A percentile compares a stretch with the other conserved stretches of the same genome.
phyloP scores from a whole-genome alignment of 2,797 vertebrate species.

The Pangasius krempfi region DNA sequence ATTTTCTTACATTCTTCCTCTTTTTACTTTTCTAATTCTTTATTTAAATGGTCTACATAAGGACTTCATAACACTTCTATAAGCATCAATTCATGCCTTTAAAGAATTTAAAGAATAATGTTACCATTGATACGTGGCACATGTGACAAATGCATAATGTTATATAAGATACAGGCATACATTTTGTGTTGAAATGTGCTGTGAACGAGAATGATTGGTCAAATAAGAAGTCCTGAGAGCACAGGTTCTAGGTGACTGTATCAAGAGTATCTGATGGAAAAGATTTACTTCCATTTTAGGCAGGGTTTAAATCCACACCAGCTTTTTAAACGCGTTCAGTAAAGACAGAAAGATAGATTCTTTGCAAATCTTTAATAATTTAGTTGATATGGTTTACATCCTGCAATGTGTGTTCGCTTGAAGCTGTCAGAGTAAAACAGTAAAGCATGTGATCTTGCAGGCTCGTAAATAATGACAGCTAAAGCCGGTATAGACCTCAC shows the following conservation, averaged over 20 bases:
- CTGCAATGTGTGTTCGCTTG: background rate
- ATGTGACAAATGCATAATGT: background rate
- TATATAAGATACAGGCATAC: background rate
- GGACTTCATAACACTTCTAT: conserved; percentile 9
- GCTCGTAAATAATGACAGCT: background rate
- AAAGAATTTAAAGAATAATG: background rate
- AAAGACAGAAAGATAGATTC: background rate
- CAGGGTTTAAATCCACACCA: background rate
- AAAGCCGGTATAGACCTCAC: background rate
- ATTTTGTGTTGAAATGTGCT: background rate
- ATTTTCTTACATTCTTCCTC: conserved; percentile 27
- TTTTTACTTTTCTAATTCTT: conserved; percentile 18
- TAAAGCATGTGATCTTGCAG: background rate
- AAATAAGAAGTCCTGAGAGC: background rate
- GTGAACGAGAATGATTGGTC: background rate
- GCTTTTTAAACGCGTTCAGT: background rate
- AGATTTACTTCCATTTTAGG: background rate
- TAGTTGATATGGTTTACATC: background rate
- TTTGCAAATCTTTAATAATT: conserved; percentile 4
- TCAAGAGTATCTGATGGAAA: background rate
- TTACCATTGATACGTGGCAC: background rate
- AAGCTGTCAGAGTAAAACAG: background rate
- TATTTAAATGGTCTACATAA: background rate
- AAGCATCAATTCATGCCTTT: background rate
- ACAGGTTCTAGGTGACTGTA: background rate